Evolutionary conservation across 2,888 invertebrate genomes (phyloP), one percentile per base, ranked within the genome.

Genomic region (Tridacna gigas): DNA sequence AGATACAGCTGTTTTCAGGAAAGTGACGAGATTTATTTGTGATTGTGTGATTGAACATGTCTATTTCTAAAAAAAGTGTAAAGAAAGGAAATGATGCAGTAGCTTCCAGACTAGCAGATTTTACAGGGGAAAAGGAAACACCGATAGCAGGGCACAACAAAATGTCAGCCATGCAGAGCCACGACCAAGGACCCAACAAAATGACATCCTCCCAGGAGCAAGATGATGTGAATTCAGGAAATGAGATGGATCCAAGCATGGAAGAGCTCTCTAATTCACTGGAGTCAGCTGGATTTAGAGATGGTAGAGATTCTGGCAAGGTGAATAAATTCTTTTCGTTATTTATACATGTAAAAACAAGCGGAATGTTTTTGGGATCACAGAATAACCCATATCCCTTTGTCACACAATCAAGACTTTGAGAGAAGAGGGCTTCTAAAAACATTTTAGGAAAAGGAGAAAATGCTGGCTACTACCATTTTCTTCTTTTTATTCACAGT

Each of bases 71-170:
- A 78, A 88, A 83, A 73, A 85, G 82, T 61, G 80, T 67, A 77
- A 88, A 85, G 77, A 88, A 83, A 80, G 88, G 88, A 82, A 88
- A 84, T 84, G 88, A 88, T 80, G 88, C 80, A 65, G 88, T 88
- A 83, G 88, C 88, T 63, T 88, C 85, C 37, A 80, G 90, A 82
- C 83, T 90, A 67, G 90, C 90, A 65, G 90, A 90, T 66, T 90
- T 89, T 76, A 88, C 85, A 67, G 90, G 90, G 63, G 89, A 89
- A 85, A 89, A 83, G 69, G 89, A 84, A 26, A 77, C 82, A 20
- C 89, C 89, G 26, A 88, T 89, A 20, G 88, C 83, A n/a, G 86
- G 86, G 47, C 86, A 88, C 67, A 83, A 67, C 67, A 85, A 81
- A 61, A 84, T 85, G 81, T 87, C 75, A 18, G 18, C 15, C 15